Evolutionary conservation across 2,113 vertebrate species (phyloP).

Genomic region (Eulemur macaco): DNA sequence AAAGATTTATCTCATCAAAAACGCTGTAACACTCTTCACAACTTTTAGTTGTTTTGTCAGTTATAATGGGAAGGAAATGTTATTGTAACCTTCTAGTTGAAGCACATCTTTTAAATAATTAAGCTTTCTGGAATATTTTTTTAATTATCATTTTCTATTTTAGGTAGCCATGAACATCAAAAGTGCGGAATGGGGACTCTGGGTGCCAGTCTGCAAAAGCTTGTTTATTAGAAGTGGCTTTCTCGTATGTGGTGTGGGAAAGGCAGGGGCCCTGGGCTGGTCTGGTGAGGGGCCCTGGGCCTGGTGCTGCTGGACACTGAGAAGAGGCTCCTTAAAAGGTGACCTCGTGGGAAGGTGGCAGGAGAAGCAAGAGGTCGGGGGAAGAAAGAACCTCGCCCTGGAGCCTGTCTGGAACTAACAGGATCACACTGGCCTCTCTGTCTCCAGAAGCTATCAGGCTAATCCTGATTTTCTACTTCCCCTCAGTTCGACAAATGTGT

Average conservation of each 20-base stretch:
- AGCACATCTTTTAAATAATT: slow-evolving; percentile 62
- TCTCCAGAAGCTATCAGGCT: background rate
- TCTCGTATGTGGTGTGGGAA: background rate
- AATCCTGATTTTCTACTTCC: background rate
- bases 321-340: background rate
- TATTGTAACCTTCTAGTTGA: slow-evolving; percentile 62
- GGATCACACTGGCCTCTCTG: background rate
- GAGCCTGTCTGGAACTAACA: background rate
- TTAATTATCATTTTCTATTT: slow-evolving; percentile 28
- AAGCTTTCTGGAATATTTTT: slow-evolving; percentile 30
- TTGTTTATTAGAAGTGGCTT: background rate
- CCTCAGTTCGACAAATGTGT: background rate
- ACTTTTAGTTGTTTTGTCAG: slow-evolving; percentile 60
- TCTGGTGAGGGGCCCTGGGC: background rate
- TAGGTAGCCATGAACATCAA: slow-evolving; percentile 11
- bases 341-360: background rate
- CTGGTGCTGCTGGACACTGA: rapidly evolving
- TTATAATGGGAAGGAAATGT: slow-evolving; percentile 60
- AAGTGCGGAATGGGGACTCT: background rate
- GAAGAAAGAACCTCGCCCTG: background rate
- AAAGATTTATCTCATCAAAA: slow-evolving; percentile 67
- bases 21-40: background rate
- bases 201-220: background rate
- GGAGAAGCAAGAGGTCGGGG: too few species aligned
- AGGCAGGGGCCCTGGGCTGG: background rate